Evolutionary conservation across 2,888 invertebrate species (phyloP), one percentile per base, ranked within the genome.

Genomic region (Philopedon plagiatum): DNA sequence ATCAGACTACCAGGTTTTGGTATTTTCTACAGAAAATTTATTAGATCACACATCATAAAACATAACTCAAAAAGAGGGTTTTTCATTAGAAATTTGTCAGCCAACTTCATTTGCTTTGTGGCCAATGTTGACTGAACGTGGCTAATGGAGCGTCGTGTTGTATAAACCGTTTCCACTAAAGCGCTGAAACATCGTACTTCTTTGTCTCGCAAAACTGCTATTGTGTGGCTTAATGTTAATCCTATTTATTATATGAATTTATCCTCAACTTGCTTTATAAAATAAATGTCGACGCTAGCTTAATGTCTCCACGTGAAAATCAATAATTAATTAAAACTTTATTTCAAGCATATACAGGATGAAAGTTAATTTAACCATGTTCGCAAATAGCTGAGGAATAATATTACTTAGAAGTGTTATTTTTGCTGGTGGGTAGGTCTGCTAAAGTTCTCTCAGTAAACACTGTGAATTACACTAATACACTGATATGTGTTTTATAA

Each of bases 41-140:
- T 44, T 11, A 21, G n/a, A 46, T 21, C 46, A 49, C 1, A 13
- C 26, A 49, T 26, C n/a, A 49, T 49, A 26, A 26, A 23, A 54
- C 51, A 15, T 54, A 32, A 18, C 29, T 18, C 8, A 54, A 54
- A 29, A 54, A 4, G 51, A 8, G 15, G 18, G 7, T 29, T 15
- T 51, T 54, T 18, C 29, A 54, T 54, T 29, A 29, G 8, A 7
- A 54, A 29, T 26, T 54, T 29, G 15, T 54, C 29, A 8, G 29
- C 13, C 29, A 8, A 9, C 51, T 15, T 54, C 8, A 54, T 54
- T 29, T 54, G 51, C 29, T 29, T 54, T 54, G 29, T 54, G 15
- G 51, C 29, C 29, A 29, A 54, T 54, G 51, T 54, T 54, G 51
- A 29, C 51, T 26, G 51, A 54, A 54, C 51, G 29, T 54, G 51